These are phyloP conservation scores for Siphlonurus alternatus DNA, from an alignment of 2,888 invertebrate species.

Conservation along the genomic window DNA sequence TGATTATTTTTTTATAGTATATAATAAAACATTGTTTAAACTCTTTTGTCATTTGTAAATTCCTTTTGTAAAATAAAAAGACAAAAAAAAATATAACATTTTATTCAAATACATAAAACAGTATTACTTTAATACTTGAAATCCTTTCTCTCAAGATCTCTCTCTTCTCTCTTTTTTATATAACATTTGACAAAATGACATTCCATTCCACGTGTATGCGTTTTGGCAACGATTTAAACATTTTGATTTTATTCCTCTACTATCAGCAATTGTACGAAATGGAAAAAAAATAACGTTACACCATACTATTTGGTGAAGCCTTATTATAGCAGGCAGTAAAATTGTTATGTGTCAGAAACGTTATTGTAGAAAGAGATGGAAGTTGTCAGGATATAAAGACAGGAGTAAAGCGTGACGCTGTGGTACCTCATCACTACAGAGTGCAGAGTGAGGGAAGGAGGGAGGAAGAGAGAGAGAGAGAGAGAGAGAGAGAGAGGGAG, in stretches of 20 bases:
- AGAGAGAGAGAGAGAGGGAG: background rate
- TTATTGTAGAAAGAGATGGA: no score
- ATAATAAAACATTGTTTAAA: no score
- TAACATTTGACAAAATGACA: background rate
- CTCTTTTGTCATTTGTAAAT: no score
- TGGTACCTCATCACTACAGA: background rate
- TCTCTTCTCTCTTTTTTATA: no score
- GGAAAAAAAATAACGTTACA: no score
- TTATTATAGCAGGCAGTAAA: background rate
- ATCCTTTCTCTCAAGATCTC: background rate
- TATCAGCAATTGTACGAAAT: background rate
- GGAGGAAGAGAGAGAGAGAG: background rate
- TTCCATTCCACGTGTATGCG: background rate
- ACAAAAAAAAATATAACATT: no score
- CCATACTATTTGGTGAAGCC: background rate
- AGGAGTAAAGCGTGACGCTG: background rate
- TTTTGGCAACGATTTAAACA: background rate
- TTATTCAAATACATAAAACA: background rate
- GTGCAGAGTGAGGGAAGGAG: background rate
- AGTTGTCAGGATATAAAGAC: background rate
- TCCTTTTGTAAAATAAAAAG: no score
- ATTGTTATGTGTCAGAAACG: background rate
- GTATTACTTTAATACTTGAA: background rate
- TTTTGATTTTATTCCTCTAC: background rate
- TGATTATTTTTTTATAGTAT: no score